Evolutionary conservation across 1,140 invertebrate species (phyloP), one percentile per base, ranked within the genome.

Genomic region (Calephelis nemesis): DNA sequence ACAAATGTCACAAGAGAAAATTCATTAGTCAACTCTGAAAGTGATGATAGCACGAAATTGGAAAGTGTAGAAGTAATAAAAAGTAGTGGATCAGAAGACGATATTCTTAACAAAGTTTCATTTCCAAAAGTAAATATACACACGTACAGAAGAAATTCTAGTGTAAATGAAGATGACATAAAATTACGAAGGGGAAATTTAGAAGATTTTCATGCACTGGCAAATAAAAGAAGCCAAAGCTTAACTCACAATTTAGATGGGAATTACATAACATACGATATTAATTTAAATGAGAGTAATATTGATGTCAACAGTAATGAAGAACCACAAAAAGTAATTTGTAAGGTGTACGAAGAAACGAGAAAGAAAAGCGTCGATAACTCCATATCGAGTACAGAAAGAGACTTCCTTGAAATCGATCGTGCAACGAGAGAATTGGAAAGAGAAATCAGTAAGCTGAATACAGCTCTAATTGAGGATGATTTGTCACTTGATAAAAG

Each of bases 371-470:
- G 89, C 54, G 74, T 91, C 60, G 88, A 90, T 67, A 87, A 81
- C 65, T 80, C 84, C 49, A 75, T 86, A 71, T 90, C 89, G 7
- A 91, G 88, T 65, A 91, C 89, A 5, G 89, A 90, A 77, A 89
- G 85, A 67, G 90, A 92, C 65, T 92, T 92, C 73, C 78, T 88
- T 40, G 89, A 92, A 83, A 92, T 92, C 19, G 91, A 92, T 69
- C 88, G 77, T 76, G 87, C 87, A 13, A 91, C 88, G 10, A 82
- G 85, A 73, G 87, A 90, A 65, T 73, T 91, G 6, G 90, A 91
- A 78, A 82, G 81, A 70, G 89, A 91, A 73, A 89, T 91, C 64
- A 89, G 81, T 68, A 91, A 90, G 76, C 70, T 91, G 13, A 91
- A 90, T 70, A 84, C 83, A 3, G 87, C 87, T 58, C 72, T 91